Base-by-base conservation (phyloP, 2,888 invertebrate genomes). In the Cinara cedri region DNA sequence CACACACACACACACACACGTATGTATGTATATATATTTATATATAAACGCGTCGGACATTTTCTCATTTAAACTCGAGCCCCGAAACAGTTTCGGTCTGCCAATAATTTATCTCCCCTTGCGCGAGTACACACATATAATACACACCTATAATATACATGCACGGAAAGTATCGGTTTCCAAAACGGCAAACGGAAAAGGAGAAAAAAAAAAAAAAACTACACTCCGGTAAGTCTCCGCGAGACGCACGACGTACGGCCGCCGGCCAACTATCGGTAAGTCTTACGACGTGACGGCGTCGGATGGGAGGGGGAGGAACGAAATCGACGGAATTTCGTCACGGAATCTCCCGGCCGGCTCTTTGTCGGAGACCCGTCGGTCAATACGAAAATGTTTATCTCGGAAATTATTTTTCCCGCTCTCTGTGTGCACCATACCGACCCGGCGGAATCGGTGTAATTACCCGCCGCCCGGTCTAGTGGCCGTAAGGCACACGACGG, bases 321-420 rank as follows among this genome's bases (percentile, higher is more conserved):
- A 44, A 13, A 71, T 26, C 44, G 44, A 71, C 71, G 71, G 44
- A 71, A 57, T 71, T 71, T 71, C 71, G 71, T 71, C 71, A 71
- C 55, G 71, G 71, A 71, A 71, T 71, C 71, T 46, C 55, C 13
- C 70, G 21, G 70, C 13, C 70, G 16, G n/a, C 54, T 54, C 70
- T 71, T 57, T 71, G 57, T 71, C 70, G 54, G 70, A 14, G 19
- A 21, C 42, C 42, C 16, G 55, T 55, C 72, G 72, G 72, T 42
- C 72, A 46, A 60, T 26, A 60, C 72, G 72, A 72, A 72, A 34
- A 72, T 72, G 46, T 72, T 72, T 72, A 72, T 72, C 57, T 60
- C 46, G 46, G 57, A 57, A 72, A 72, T 72, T 26, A 46, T 44
- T 72, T 60, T 49, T 26, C 60, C 34, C 34, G 34, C 6, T 49